Base-by-base conservation (phyloP, 2,888 invertebrate species). In the Amiota minor region DNA sequence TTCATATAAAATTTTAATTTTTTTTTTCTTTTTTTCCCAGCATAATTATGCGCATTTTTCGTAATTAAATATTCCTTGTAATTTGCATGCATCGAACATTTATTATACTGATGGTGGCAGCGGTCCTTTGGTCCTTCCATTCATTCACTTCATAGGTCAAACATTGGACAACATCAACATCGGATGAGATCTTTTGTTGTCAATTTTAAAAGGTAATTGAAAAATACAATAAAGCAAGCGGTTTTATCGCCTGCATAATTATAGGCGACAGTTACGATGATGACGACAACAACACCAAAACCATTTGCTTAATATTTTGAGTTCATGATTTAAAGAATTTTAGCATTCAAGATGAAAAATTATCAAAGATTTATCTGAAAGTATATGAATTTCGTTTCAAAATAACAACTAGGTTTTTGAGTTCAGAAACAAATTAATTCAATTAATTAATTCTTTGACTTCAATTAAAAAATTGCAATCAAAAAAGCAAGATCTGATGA, bases 1-100 rank as follows among this genome's bases (percentile, higher is more conserved):
- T 16, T 59, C 12, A 11, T 65, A 76, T 76, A 75, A 72, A 75
- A 67, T 65, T 16, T 56, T 56, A 10, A 16, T 56, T 56, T 59
- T 59, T 59, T 9, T 20, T 59, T 59, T 59, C 2, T 50, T n/a
- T 23, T 56, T 56, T n/a, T 59, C 4, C n/a, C 59, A 59, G 79
- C 82, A 83, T 86, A 85, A 86, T 86, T 87, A 86, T 86, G 87
- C 86, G 80, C 81, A 86, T 87, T 86, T 86, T 86, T 86, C 84
- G 86, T 86, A 87, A 86, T 86, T 86, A 86, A 86, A 86, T 86
- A 87, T 86, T 86, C 86, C 87, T 86, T 86, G 86, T 86, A 86
- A 86, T 86, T 86, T 87, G 86, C 87, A 86, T 87, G 78, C 78
- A 70, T 16, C 46, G 69, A 61, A 76, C 79, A 82, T 82, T 82